These are phyloP conservation scores for Cetonia aurata DNA, from an alignment of 2,888 invertebrate species.

Conservation along the genomic window DNA sequence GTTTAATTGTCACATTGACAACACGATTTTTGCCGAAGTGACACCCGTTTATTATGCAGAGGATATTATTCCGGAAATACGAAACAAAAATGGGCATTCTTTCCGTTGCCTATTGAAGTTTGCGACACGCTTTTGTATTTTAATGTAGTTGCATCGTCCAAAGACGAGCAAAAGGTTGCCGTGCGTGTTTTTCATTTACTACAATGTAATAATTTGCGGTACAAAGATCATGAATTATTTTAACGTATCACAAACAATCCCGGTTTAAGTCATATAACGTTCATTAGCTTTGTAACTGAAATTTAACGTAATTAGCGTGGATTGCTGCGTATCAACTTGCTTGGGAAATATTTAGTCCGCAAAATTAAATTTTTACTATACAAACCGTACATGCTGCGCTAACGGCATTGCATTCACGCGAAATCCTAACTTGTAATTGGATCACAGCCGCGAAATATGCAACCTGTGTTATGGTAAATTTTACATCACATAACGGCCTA, in stretches of 20 bases:
- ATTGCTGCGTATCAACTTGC: not conserved
- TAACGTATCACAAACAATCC: not conserved
- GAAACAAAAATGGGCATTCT: no score
- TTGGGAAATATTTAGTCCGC: not conserved
- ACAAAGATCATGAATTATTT: not conserved
- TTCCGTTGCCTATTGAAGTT: no score
- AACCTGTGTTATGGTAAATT: not conserved
- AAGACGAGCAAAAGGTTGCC: no score
- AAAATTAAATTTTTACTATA: slow-evolving; percentile 1
- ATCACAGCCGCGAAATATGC: not conserved
- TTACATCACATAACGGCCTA: no score
- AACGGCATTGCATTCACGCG: slow-evolving; percentile 1
- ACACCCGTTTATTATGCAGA: no score
- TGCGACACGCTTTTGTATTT: no score
- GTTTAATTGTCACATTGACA: no score
- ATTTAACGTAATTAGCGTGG: slow-evolving; percentile 2
- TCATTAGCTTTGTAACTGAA: not conserved
- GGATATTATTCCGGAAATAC: no score
- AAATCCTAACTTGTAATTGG: not conserved
- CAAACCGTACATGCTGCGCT: not conserved
- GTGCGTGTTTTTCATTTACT: no score
- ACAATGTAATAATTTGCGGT: no score
- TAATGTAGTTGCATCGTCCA: no score
- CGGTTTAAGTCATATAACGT: not conserved
- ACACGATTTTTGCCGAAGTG: no score